These are phyloP conservation scores for Hyla sarda DNA, from an alignment of 2,113 vertebrate genomes.

Conservation along the genomic window DNA sequence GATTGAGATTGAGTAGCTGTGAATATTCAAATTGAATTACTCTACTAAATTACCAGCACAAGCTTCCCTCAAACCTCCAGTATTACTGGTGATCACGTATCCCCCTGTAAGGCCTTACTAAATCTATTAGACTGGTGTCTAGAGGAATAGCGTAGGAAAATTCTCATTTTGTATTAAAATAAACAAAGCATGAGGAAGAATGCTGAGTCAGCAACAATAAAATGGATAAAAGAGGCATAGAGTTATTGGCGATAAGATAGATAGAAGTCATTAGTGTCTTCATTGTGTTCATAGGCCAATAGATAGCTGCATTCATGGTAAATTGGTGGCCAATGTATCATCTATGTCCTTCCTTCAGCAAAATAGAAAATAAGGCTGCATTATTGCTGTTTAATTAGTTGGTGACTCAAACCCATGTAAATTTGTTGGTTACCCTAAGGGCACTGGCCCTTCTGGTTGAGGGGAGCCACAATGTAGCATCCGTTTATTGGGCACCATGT, in stretches of 20 bases:
- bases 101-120: neutral
- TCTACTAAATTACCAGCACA: neutral
- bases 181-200: neutral
- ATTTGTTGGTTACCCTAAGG: too few species aligned
- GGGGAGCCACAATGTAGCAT: too few species aligned
- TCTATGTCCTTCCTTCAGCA: neutral
- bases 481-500: too few species aligned
- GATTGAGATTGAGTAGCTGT: slow-evolving; percentile 30
- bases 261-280: neutral
- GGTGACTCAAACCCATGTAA: too few species aligned
- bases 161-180: neutral
- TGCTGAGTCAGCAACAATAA: neutral
- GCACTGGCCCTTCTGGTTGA: too few species aligned
- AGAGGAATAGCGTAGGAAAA: neutral
- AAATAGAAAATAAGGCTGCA: too few species aligned
- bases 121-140: neutral
- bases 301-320: neutral
- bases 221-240: neutral
- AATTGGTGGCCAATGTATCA: neutral
- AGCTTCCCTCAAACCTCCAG: neutral
- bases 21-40: slow-evolving; percentile 35
- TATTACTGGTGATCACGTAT: slow-evolving; percentile 7
- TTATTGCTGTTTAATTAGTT: too few species aligned
- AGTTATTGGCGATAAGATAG: neutral
- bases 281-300: neutral